Evolutionary conservation across 30 jellyfish, hydroid and myxozoan genomes (phyloP), one percentile per base, ranked within the genome.

Genomic region (Hydractinia echinata): DNA sequence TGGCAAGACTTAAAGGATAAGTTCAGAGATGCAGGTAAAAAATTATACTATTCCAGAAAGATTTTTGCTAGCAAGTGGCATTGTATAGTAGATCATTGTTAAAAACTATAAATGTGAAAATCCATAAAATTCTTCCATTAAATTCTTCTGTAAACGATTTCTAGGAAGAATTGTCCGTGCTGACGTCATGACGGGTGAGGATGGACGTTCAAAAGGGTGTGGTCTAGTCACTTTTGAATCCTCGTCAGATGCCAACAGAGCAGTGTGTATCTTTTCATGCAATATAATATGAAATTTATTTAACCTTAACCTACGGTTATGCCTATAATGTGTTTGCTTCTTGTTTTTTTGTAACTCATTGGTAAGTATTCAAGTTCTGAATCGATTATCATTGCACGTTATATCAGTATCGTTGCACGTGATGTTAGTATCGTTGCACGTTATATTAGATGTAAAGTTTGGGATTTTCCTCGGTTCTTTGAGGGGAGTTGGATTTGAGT

Each of bases 1-100:
- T 92, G 98, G 98, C 98, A 92, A 67, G 98, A 92, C n/a, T 89
- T 92, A 68, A 92, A 92, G 53, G 98, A 92, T 61, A 89, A 89
- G 51, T 92, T 92, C 82, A 81, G 98, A 79, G 95, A 87, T 53
- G 89, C 87, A 15, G 98, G 98, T 92, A 81, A 44, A 92, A n/a
- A 11, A 5, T 14, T 73, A 10, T 10, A 18, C n/a, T 73, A 9
- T n/a, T 13, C 14, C 13, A 58, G 1, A 11, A 58, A 58, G 3
- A 58, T 13, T 58, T n/a, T 1, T 1, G 18, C 69, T 58, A 30
- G 2, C 44, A 30, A 0, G 44, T 30, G 44, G 44, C 44, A 30
- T 30, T 30, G 44, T 30, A 30, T 30, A 30, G 1, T 2, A 30
- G 2, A 30, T 30, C 44, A 30, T 30, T 30, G 44, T 30, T 30